Conservation (phyloP, 2,888 invertebrate species). For the Ochlodes sylvanus region DNA sequence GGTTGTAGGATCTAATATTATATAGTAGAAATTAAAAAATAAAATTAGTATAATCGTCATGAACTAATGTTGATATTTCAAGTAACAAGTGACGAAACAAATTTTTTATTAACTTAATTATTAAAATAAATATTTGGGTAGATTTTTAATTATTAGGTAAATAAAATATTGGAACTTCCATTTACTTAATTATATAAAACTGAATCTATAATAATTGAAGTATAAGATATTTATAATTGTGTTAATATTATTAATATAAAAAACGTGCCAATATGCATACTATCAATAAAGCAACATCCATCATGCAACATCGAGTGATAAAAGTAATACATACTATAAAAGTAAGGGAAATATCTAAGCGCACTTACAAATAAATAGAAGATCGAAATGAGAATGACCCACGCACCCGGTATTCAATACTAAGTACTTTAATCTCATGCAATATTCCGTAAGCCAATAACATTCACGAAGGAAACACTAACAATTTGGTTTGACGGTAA, state of each 20-base stretch:
- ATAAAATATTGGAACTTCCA: neutral
- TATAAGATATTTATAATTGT: constrained; percentile 39
- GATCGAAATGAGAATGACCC: constrained; percentile 83
- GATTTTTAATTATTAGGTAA: constrained; percentile 5
- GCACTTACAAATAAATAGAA: constrained; percentile 55
- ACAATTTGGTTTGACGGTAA: constrained; percentile 15
- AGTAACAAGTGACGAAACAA: neutral
- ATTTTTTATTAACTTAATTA: neutral
- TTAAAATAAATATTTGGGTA: constrained; percentile 4
- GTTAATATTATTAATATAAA: constrained; percentile 50
- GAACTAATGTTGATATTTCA: too few species aligned
- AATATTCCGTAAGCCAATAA: constrained; percentile 36
- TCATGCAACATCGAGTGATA: constrained; percentile 76
- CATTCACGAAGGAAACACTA: constrained; percentile 36
- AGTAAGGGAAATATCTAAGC: constrained; percentile 54
- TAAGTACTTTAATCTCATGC: constrained; percentile 45
- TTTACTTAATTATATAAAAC: neutral
- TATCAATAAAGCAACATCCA: constrained; percentile 73
- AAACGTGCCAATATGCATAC: constrained; percentile 76
- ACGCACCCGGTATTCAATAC: constrained; percentile 52
- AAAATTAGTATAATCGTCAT: too few species aligned
- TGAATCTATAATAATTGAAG: constrained; percentile 19
- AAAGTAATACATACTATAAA: constrained; percentile 52
- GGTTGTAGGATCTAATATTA: too few species aligned
- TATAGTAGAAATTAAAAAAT: too few species aligned